Evolutionary conservation across 1,140 invertebrate species (phyloP).

Genomic region (Sinella curviseta): DNA sequence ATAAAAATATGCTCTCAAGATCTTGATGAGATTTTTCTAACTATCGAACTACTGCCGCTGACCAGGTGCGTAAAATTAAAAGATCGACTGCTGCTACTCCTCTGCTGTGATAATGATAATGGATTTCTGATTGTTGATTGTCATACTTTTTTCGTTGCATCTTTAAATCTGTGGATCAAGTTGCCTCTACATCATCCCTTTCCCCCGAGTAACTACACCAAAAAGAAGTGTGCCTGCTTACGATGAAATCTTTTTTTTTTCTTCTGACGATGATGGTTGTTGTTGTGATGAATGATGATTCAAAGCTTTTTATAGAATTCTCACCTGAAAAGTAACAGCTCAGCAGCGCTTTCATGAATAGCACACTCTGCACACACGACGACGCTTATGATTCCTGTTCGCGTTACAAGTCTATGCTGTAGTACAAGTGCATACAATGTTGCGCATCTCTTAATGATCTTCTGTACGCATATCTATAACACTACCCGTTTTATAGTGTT

Average conservation of each 20-base stretch:
- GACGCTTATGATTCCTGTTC: too few species aligned
- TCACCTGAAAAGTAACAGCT: not conserved
- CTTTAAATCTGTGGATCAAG: not conserved
- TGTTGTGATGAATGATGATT: not conserved
- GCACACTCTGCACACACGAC: not conserved
- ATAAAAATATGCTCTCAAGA: too few species aligned
- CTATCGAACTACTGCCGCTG: too few species aligned
- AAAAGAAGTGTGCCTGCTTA: constrained; percentile 1
- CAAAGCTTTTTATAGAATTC: not conserved
- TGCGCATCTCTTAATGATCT: too few species aligned
- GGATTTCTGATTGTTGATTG: constrained; percentile 4
- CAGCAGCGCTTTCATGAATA: not conserved
- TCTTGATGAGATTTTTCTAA: too few species aligned
- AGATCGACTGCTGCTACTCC: too few species aligned
- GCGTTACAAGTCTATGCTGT: too few species aligned
- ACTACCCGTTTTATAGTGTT: not conserved
- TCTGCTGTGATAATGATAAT: not conserved
- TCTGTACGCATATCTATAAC: too few species aligned
- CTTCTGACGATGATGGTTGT: not conserved
- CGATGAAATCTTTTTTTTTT: not conserved
- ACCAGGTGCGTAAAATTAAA: not conserved
- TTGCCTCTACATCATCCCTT: not conserved
- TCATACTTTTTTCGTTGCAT: not conserved
- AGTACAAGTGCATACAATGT: not conserved
- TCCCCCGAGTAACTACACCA: not conserved